These are phyloP conservation scores for Seira ritae DNA, from an alignment of 2,888 invertebrate species.

Conservation along the genomic window DNA sequence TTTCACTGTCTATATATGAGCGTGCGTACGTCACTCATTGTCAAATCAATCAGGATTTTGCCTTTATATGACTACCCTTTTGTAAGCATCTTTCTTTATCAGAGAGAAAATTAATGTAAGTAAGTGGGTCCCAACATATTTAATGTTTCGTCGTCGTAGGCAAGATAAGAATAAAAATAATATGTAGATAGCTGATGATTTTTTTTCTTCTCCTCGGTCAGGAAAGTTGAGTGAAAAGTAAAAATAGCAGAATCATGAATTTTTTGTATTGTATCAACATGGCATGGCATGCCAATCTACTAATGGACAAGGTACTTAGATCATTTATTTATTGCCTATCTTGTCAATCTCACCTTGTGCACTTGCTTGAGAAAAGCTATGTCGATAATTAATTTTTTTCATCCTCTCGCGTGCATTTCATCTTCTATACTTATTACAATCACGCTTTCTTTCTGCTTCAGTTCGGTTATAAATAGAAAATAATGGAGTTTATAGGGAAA, in stretches of 20 bases:
- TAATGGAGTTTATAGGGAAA: neutral
- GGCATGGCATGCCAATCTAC: conserved; percentile 22
- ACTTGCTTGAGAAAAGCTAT: conserved; percentile 54
- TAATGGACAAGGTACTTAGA: conserved; percentile 22
- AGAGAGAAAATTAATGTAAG: conserved; percentile 25
- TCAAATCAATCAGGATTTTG: conserved; percentile 18
- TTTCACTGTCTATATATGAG: neutral
- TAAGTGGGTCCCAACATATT: too few species aligned
- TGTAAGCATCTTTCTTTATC: conserved; percentile 17
- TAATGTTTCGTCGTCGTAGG: too few species aligned
- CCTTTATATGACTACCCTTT: conserved; percentile 32
- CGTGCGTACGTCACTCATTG: conserved; percentile 21
- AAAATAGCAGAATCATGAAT: conserved; percentile 21
- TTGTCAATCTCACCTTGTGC: conserved; percentile 55
- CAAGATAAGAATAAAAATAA: conserved; percentile 28
- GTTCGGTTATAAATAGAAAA: conserved; percentile 34
- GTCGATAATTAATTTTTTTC: conserved; percentile 55
- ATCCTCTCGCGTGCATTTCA: conserved; percentile 8
- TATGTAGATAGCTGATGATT: conserved; percentile 11
- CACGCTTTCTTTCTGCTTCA: neutral
- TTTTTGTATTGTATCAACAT: conserved; percentile 19
- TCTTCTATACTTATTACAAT: neutral
- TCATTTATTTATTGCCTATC: conserved; percentile 40
- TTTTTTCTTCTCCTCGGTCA: neutral
- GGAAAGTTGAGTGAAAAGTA: conserved; percentile 20